These are phyloP conservation scores for Megaptera novaeangliae DNA, from an alignment of 2,113 vertebrate species.

Conservation along the genomic window DNA sequence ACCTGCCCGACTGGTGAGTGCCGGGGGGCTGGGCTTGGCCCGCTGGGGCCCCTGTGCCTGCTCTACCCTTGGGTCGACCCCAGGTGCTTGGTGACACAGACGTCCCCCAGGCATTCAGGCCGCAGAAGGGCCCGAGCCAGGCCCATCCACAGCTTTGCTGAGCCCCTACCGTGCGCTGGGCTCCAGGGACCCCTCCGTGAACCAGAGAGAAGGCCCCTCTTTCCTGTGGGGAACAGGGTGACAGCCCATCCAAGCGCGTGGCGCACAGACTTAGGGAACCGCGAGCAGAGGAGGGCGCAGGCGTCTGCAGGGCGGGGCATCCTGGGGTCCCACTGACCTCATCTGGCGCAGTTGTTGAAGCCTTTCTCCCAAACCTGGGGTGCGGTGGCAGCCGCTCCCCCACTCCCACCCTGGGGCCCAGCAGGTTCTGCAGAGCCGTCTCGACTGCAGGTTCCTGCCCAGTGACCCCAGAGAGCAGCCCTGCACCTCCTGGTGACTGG, in stretches of 20 bases:
- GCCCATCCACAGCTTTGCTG: background rate
- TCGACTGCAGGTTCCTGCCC: rapidly evolving
- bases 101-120: background rate
- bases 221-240: background rate
- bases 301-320: rapidly evolving
- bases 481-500: background rate
- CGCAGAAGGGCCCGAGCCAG: background rate
- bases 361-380: background rate
- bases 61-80: background rate
- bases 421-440: background rate
- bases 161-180: background rate
- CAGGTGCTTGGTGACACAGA: background rate
- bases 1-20: slow-evolving; percentile 86
- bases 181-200: background rate
- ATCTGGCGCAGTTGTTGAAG: background rate
- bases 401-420: rapidly evolving
- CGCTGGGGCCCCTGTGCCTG: too few relatives aligned
- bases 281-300: rapidly evolving
- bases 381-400: too few relatives aligned
- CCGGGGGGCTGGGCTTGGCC: background rate
- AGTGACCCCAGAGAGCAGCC: background rate
- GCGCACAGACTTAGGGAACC: background rate
- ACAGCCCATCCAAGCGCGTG: rapidly evolving
- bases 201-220: background rate
- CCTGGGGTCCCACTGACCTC: rapidly evolving